These are phyloP conservation scores for Schizothorax lantsangensis DNA, from an alignment of 2,797 vertebrate species.

Conservation along the genomic window DNA sequence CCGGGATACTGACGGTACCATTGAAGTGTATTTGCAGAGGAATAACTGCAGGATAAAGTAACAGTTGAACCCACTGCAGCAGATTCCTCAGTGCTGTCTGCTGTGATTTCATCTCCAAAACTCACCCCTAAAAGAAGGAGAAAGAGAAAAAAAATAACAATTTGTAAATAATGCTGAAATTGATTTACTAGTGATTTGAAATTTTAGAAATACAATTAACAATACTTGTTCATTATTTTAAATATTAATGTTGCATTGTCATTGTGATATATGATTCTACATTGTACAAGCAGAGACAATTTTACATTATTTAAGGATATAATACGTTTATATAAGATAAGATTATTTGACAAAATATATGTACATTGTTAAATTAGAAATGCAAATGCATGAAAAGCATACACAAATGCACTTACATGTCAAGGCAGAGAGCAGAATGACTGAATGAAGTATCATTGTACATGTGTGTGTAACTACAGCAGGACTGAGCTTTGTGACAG, in stretches of 20 bases:
- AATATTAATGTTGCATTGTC: neutral
- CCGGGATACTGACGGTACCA: slow-evolving; percentile 1
- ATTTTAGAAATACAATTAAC: neutral
- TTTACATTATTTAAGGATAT: neutral
- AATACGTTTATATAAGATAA: neutral
- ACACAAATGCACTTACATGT: neutral
- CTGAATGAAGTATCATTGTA: neutral
- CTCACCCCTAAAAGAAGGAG: neutral
- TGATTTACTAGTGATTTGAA: neutral
- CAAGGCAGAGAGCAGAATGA: neutral
- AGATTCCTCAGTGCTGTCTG: neutral
- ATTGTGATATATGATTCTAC: neutral
- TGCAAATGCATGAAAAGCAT: neutral
- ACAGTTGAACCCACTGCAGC: neutral
- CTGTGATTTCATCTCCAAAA: slow-evolving; percentile 8
- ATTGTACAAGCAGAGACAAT: neutral
- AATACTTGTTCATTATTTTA: neutral
- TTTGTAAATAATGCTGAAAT: neutral
- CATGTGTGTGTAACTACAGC: neutral
- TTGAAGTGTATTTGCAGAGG: accelerated
- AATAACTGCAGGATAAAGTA: slow-evolving; percentile 2
- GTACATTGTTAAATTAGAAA: neutral
- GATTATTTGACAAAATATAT: neutral
- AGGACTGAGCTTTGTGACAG: neutral
- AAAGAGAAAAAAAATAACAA: neutral